Base-by-base conservation (phyloP, 2,113 vertebrate species). In the Orycteropus afer region DNA sequence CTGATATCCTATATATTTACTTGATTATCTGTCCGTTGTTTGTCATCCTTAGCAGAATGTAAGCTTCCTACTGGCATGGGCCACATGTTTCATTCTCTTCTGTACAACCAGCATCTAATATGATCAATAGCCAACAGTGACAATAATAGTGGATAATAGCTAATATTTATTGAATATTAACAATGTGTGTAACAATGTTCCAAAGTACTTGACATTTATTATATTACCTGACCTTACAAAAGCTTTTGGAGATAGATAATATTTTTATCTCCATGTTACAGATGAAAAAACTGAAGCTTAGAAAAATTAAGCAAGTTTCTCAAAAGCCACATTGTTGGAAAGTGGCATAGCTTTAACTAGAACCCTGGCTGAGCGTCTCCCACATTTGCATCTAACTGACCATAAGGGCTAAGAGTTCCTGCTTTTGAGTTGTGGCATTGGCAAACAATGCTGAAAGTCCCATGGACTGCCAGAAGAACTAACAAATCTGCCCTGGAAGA, bases 251-350 rank as follows among this genome's bases (percentile, higher is more conserved):
- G 25, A 78, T 77, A 67, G 53, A 29, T 57, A 53, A 55, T 40
- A 74, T 81, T 88, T 91, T 42, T 69, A 67, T 45, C 14, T 22
- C 22, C 42, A 29, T 79, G 92, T 96, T 65, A 92, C 53, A 81
- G 67, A 12, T n/a, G 78, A 55, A 22, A 80, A 96, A 94, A 89
- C 22, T 15, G 45, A 95, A 87, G 45, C 53, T 81, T 89, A 55
- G 84, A 91, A 89, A 57, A 29, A 69, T 71, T 4, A 57, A 76
- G 37, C 69, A 25, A 29, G 57, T 85, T 82, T 92, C 15, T 61
- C 13, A 0, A 37, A 53, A 65, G 51, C 55, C 42, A 63, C 5
- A 51, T 11, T 2, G 1, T 1, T 51, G 57, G 5, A 25, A 73
- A 65, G 29, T 27, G 22, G n/a, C 37, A 71, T 22, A 49, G 25